Base-by-base conservation (phyloP, 2,113 vertebrate species). In the Ovis canadensis region DNA sequence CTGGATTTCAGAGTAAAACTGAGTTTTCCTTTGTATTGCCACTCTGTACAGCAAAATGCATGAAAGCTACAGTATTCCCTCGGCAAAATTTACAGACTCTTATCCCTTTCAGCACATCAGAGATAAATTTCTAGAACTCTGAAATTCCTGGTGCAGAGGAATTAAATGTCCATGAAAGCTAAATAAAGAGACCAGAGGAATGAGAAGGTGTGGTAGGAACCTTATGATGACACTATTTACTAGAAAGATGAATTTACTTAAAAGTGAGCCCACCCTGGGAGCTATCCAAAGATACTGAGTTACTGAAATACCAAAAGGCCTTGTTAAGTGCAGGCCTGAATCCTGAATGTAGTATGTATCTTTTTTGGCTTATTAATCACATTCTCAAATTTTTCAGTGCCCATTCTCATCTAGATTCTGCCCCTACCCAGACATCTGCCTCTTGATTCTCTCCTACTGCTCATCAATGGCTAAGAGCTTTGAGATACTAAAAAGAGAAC, bases 171-270 rank as follows among this genome's bases (percentile, higher is more conserved):
- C 29, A 40, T 54, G 54, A 67, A 71, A 43, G 15, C 33, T 50
- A 85, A 84, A 88, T 31, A 31, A 59, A 86, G 62, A 33, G 88
- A 71, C 23, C 23, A 10, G 59, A 91, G 78, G 88, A 84, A 31
- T 88, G 82, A 91, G 45, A 96, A 64, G 27, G 54, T 92, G 4
- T 55, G 85, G 84, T 45, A 87, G 57, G 54, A 90, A 48, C 4
- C 25, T 80, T 77, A 74, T 40, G 81, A 54, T 57, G 50, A 89
- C 84, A 81, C 6, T 25, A 4, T 50, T 94, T 82, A 78, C 59
- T 95, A 45, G 87, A 97, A 93, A 80, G 78, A 81, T 64, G 84
- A 74, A 92, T 89, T 96, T n/a, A 57, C 45, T 88, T 91, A 82
- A 45, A 91, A 64, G 33, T 50, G 9, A 36, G 15, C 64, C 90